Percentiles rank a stretch among this genome's conserved stretches.
Evolutionary conservation across 2,888 invertebrate genomes (phyloP).

Genomic region (Leptinotarsa peninsularis): DNA sequence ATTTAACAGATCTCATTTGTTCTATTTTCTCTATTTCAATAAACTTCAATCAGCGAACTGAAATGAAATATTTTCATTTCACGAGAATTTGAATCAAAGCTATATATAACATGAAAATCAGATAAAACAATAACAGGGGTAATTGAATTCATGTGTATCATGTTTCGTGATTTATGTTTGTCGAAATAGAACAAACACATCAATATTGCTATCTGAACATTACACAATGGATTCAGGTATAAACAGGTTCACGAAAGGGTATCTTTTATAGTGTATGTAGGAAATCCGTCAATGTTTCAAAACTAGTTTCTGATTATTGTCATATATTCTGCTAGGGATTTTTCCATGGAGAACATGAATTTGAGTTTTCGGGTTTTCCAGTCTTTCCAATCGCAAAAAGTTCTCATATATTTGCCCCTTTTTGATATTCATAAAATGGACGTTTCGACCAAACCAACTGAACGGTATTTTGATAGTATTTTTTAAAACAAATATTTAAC

Average conservation of each 20-base stretch:
- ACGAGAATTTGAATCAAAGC: conserved; percentile 9
- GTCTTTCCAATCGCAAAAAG: no score
- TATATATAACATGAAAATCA: conserved; percentile 5
- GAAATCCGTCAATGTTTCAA: no score
- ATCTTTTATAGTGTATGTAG: no score
- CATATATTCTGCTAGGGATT: no score
- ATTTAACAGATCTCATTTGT: background rate
- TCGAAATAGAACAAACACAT: conserved; percentile 10
- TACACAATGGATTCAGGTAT: background rate
- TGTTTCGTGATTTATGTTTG: conserved; percentile 19
- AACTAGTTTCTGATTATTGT: no score
- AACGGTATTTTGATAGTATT: no score
- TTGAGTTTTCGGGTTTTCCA: no score
- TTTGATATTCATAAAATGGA: no score
- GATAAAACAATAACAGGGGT: conserved; percentile 20
- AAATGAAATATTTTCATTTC: conserved; percentile 3
- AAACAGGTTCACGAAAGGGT: background rate
- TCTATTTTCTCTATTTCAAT: background rate
- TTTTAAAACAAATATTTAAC: no score
- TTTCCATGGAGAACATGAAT: no score
- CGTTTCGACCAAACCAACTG: no score
- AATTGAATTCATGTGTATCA: conserved; percentile 28
- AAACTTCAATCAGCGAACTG: background rate
- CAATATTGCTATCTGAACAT: background rate
- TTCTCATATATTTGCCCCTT: no score